Percentiles rank a stretch among this genome's conserved stretches.
These are phyloP conservation scores for Acrossocheilus wenchowensis DNA, from an alignment of 2,797 vertebrate species.

Conservation along the genomic window DNA sequence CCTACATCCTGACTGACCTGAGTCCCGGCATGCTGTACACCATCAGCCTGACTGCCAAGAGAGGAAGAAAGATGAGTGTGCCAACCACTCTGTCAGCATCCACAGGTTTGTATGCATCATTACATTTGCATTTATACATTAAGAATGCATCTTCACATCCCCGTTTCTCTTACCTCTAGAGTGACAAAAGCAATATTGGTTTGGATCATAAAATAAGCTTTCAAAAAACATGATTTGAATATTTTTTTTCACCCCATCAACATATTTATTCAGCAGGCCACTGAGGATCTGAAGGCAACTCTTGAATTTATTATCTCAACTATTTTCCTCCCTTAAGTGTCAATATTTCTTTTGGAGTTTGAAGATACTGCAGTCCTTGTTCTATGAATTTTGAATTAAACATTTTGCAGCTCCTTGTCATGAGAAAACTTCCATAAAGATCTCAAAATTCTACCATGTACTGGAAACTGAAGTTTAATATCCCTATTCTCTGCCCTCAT, in stretches of 20 bases:
- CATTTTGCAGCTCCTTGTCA: conserved; percentile 27
- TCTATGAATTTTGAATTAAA: conserved; percentile 38
- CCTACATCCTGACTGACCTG: conserved; percentile 79
- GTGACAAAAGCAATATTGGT: conserved; percentile 29
- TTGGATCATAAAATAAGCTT: conserved; percentile 17
- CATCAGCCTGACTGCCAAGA: conserved; percentile 85
- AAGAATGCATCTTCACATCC: not conserved
- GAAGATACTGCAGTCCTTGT: conserved; percentile 32
- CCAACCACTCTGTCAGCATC: conserved; percentile 78
- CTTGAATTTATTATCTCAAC: conserved; percentile 18
- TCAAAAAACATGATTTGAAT: not conserved
- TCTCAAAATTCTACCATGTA: conserved; percentile 42
- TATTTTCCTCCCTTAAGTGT: conserved; percentile 7
- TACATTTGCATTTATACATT: conserved; percentile 3
- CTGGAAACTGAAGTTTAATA: conserved; percentile 61
- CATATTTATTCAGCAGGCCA: conserved; percentile 37
- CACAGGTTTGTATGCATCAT: conserved; percentile 82
- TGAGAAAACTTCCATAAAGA: conserved; percentile 34
- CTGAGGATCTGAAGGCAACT: conserved; percentile 5
- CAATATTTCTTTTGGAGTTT: conserved; percentile 57
- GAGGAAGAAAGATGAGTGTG: conserved; percentile 86
- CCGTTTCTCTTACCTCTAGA: not conserved
- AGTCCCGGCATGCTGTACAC: conserved; percentile 86
- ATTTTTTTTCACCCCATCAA: not conserved
- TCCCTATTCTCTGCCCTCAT: conserved; percentile 48